Percentiles rank a stretch among this genome's conserved stretches.
Conservation (phyloP, 2,797 vertebrate species). For the Anabacerthia variegaticeps region DNA sequence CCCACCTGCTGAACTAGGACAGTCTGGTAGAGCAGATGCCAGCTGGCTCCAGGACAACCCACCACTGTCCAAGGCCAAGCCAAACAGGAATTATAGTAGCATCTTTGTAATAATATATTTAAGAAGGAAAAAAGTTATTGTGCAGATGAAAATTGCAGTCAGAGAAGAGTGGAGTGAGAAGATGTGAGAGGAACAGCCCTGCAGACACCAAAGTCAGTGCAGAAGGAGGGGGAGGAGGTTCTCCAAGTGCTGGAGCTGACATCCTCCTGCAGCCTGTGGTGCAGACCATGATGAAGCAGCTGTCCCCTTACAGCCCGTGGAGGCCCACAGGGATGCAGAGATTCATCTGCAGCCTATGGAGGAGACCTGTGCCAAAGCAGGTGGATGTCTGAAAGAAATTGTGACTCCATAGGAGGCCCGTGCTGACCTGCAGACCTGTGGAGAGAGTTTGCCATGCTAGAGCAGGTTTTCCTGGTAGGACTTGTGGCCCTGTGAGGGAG, state of each 20-base stretch:
- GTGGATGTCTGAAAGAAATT: background rate
- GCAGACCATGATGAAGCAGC: background rate
- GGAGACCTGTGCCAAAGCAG: background rate
- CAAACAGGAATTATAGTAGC: background rate
- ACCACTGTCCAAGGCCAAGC: background rate
- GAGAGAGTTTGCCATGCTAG: background rate
- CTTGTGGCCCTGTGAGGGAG: background rate
- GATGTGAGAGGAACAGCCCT: background rate
- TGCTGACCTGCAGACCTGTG: background rate
- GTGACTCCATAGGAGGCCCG: background rate
- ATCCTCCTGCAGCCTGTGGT: background rate
- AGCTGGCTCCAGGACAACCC: background rate
- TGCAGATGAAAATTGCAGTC: background rate
- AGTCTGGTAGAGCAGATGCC: background rate
- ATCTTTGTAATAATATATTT: background rate
- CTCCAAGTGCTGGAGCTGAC: background rate
- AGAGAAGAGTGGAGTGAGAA: background rate
- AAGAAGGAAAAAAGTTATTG: background rate
- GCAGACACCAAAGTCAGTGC: background rate
- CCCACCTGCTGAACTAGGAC: too few relatives aligned
- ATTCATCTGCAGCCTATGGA: background rate
- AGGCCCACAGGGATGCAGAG: too few relatives aligned
- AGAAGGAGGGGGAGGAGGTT: background rate
- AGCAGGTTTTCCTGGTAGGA: background rate
- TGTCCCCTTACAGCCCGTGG: too few relatives aligned